A percentile compares a stretch with the other conserved stretches of the same genome.
These are phyloP conservation scores for Falcaria lacertinaria DNA, from an alignment of 2,888 invertebrate species.

Conservation along the genomic window DNA sequence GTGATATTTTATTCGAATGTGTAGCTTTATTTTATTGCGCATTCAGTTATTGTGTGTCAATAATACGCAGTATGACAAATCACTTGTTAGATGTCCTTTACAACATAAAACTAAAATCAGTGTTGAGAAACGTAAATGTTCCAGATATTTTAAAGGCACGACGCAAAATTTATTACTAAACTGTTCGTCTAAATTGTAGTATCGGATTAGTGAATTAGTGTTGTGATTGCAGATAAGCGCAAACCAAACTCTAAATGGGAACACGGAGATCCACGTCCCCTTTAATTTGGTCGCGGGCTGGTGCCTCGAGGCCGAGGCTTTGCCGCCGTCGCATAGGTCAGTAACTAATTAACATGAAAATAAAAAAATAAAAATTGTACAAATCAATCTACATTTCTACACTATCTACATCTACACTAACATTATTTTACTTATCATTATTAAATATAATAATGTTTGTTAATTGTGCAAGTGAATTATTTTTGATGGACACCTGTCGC, in stretches of 20 bases:
- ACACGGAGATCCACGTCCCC: conserved; percentile 81
- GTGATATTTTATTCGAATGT: no score
- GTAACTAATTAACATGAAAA: background rate
- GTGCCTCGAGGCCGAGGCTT: conserved; percentile 94
- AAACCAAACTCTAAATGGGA: conserved; percentile 73
- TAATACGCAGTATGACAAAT: background rate
- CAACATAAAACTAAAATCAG: conserved; percentile 2
- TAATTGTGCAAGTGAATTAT: no score
- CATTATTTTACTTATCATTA: no score
- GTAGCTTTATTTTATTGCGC: background rate
- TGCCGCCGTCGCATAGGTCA: conserved; percentile 83
- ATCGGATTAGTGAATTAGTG: conserved; percentile 6
- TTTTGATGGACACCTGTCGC: no score
- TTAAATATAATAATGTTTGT: no score
- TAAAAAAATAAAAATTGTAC: no score
- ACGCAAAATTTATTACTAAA: conserved; percentile 1
- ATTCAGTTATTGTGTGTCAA: background rate
- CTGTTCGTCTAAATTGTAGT: no score
- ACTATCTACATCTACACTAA: no score
- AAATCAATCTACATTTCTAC: no score
- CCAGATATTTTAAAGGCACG: conserved; percentile 2
- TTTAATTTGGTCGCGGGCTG: conserved; percentile 94
- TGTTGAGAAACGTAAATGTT: conserved; percentile 4
- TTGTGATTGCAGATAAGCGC: conserved; percentile 64
- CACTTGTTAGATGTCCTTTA: conserved; percentile 2